A percentile compares a stretch with the other conserved stretches of the same genome.
phyloP scores from a whole-genome alignment of 2,113 vertebrate genomes.

The Eleginops maclovinus region DNA sequence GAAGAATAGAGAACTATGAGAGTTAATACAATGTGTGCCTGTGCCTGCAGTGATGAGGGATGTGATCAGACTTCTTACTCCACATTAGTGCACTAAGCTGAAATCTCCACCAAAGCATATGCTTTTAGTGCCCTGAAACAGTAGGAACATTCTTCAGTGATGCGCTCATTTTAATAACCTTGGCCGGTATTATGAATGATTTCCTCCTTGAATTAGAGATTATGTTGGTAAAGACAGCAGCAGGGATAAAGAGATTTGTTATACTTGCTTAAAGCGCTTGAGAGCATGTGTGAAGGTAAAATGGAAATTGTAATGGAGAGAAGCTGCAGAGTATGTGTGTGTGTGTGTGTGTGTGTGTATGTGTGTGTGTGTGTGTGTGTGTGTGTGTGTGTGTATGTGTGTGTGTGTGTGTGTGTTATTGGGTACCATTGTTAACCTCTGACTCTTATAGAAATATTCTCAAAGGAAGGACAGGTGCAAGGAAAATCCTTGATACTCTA shows the following conservation, averaged over 20 bases:
- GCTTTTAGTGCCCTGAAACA: conserved; percentile 10
- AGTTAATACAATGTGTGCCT: neutral
- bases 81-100: conserved; percentile 22
- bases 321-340: neutral
- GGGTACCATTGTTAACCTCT: neutral
- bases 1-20: neutral
- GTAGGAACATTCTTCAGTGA: conserved; percentile 28
- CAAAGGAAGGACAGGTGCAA: neutral
- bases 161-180: conserved; percentile 49
- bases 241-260: conserved; percentile 57
- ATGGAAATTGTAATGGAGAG: conserved; percentile 13
- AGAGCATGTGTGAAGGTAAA: conserved; percentile 54
- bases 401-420: neutral
- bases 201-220: conserved; percentile 51
- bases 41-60: neutral
- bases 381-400: too few species aligned
- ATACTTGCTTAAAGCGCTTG: conserved; percentile 37
- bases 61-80: conserved; percentile 29
- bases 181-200: conserved; percentile 37
- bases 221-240: conserved; percentile 54
- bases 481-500: neutral
- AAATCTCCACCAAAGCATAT: conserved; percentile 20
- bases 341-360: too few species aligned
- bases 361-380: too few species aligned
- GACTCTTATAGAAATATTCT: conserved; percentile 14